Conservation (phyloP, 1,140 invertebrate species). For the Agraylea sexmaculata region DNA sequence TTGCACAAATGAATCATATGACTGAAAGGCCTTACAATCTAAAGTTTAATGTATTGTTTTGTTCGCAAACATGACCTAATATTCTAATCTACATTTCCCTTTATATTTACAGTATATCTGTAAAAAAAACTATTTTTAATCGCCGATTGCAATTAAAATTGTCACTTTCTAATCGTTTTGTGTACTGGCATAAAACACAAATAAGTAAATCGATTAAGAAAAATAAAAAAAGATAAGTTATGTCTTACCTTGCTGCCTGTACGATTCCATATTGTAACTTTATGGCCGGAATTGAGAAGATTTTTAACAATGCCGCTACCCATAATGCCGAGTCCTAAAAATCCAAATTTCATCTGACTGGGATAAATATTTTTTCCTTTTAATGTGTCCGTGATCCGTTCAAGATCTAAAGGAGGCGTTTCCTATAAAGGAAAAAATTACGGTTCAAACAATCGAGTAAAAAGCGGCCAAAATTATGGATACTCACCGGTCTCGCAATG, state of each 20-base stretch:
- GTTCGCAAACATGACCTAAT: too few species aligned
- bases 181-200: too few species aligned
- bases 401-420: conserved; percentile 62
- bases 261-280: conserved; percentile 89
- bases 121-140: too few species aligned
- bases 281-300: conserved; percentile 85
- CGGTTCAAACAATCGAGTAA: background rate
- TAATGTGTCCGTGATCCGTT: conserved; percentile 63
- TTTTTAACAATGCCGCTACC: conserved; percentile 94
- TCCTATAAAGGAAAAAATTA: conserved; percentile 39
- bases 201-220: conserved; percentile 8
- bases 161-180: too few species aligned
- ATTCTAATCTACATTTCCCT: too few species aligned
- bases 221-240: conserved; percentile 16
- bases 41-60: too few species aligned
- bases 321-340: conserved; percentile 92
- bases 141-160: too few species aligned
- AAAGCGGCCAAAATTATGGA: conserved; percentile 1
- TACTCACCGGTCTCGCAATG: conserved; percentile 55
- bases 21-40: too few species aligned
- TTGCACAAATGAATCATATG: too few species aligned
- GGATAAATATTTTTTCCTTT: conserved; percentile 80
- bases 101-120: too few species aligned
- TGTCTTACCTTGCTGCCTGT: conserved; percentile 78
- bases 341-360: conserved; percentile 82